phyloP scores from a whole-genome alignment of 2,113 vertebrate genomes.

The Eurypyga helias region DNA sequence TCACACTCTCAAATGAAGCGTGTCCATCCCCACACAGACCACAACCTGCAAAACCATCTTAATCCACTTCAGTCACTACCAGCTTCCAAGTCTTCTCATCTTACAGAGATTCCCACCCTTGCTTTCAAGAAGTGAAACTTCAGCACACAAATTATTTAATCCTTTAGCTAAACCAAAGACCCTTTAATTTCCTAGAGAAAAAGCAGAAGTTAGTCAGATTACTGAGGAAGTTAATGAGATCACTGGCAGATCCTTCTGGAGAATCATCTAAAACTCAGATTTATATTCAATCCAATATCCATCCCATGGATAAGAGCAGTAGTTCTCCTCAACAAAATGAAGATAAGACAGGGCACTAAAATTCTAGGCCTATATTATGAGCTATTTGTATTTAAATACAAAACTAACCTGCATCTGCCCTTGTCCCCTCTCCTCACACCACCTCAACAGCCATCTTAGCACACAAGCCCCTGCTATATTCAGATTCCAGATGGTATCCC shows the following conservation, averaged over 20 bases:
- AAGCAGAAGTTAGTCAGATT: background rate
- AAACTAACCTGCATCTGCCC: background rate
- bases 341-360: background rate
- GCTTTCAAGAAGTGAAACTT: background rate
- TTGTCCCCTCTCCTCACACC: background rate
- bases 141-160: background rate
- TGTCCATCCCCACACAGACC: background rate
- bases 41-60: background rate
- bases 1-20: accelerated
- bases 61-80: accelerated
- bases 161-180: background rate
- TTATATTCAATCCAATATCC: background rate
- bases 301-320: accelerated
- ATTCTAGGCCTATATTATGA: background rate
- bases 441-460: background rate
- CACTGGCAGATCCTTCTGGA: background rate
- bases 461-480: accelerated
- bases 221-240: background rate
- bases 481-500: too few species aligned
- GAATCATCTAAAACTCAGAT: background rate
- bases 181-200: background rate
- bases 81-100: background rate
- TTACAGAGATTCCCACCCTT: background rate
- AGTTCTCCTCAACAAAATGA: background rate
- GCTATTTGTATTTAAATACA: background rate